Evolutionary conservation across 2,797 vertebrate species (phyloP), one percentile per base, ranked within the genome.

Genomic region (Dermochelys coriacea): DNA sequence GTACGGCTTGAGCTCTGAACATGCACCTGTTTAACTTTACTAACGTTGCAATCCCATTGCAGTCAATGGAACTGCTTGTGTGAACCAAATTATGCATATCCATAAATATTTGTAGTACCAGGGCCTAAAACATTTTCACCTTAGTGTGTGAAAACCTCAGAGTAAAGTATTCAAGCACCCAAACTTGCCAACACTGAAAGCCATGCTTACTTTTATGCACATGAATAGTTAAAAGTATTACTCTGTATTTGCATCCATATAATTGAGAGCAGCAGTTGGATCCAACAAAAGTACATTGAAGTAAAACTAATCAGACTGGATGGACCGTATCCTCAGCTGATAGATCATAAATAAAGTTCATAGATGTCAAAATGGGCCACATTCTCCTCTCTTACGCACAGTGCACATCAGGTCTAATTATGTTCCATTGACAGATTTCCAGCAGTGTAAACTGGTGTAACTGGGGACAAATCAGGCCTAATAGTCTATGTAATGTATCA

Each of bases 21-120:
- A 2, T 4, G 2, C 9, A 74, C 25, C 6, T 52, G 8, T 11
- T 1, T 12, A 85, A 68, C 75, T 84, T 80, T n/a, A 37, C 2
- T 87, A 8, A 19, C 3, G 4, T 2, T 2, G 51, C 3, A 12
- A 90, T 61, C 79, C 37, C 1, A n/a, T 19, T 34, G 47, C 82
- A 87, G 74, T 8, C 37, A 55, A 12, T 3, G 3, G 54, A 91
- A 52, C 2, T 68, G 2, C 14, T 83, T 34, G 12, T 0, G 1
- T 5, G 6, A 51, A 37, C 14, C 49, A 4, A 37, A 31, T 1
- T 10, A 3, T 0, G 1, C 54, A n/a, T n/a, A 64, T 64, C 34
- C 61, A 64, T 16, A 64, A 34, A 64, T 64, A 64, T 64, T 64
- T 64, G 61, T 64, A 64, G 61, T 64, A 19, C 61, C 34, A 64